Percentiles rank a stretch among this genome's conserved stretches.
Evolutionary conservation across 2,797 vertebrate species (phyloP).

Genomic region (Apogon talboti): DNA sequence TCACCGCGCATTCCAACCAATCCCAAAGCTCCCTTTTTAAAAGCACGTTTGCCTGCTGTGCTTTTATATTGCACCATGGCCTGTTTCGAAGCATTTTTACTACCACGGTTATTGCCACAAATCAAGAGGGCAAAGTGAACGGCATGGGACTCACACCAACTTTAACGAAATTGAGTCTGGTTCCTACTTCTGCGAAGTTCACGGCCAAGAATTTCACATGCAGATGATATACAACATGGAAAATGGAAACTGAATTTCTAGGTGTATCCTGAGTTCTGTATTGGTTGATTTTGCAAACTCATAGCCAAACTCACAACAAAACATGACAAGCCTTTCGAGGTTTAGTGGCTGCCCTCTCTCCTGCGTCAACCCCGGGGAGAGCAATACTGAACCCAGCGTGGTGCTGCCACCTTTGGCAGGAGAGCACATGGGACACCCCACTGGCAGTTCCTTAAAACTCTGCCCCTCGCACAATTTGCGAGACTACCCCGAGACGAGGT

Average conservation of each 20-base stretch:
- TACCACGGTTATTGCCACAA: constrained; percentile 93
- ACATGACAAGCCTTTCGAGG: constrained; percentile 80
- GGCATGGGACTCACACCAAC: constrained; percentile 87
- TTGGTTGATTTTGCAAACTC: constrained; percentile 74
- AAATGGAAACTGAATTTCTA: constrained; percentile 74
- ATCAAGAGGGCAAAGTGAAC: constrained; percentile 92
- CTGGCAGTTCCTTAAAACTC: constrained; percentile 82
- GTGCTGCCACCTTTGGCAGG: constrained; percentile 78
- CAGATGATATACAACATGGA: constrained; percentile 82
- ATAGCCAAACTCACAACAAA: constrained; percentile 76
- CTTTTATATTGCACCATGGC: constrained; percentile 98
- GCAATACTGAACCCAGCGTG: constrained; percentile 81
- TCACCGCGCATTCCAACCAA: constrained; percentile 93
- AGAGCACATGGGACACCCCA: constrained; percentile 78
- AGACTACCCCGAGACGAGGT: constrained; percentile 86
- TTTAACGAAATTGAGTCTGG: constrained; percentile 82
- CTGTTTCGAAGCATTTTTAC: constrained; percentile 97
- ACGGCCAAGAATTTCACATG: constrained; percentile 84
- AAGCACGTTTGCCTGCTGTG: constrained; percentile 98
- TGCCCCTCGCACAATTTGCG: constrained; percentile 81
- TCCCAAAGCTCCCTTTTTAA: constrained; percentile 93
- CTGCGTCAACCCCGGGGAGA: constrained; percentile 78
- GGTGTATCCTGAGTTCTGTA: constrained; percentile 75
- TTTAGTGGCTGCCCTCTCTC: constrained; percentile 83
- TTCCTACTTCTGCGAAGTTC: constrained; percentile 80